Conservation (phyloP, 1,140 invertebrate genomes). For the Pseudomyrmex dendroicus region DNA sequence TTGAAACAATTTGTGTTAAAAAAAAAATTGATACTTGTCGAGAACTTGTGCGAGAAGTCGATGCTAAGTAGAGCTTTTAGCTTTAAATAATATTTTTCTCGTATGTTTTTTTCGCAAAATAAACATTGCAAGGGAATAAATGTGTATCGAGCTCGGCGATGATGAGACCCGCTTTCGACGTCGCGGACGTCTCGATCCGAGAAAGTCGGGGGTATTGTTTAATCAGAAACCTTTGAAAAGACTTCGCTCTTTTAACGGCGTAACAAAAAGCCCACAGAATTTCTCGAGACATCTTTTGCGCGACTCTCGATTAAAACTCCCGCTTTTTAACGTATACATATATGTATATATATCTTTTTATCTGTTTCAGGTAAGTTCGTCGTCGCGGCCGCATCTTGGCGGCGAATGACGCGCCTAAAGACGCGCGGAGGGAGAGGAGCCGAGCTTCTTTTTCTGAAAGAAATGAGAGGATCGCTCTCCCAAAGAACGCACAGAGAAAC, state of each 20-base stretch:
- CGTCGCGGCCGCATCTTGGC: neutral
- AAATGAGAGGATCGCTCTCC: slow-evolving; percentile 14
- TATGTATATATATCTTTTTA: slow-evolving; percentile 46
- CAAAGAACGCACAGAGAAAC: slow-evolving; percentile 28
- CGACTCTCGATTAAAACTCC: slow-evolving; percentile 66
- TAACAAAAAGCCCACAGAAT: slow-evolving; percentile 65
- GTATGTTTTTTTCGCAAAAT: neutral
- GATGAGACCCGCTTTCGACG: slow-evolving; percentile 36
- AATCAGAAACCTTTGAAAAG: slow-evolving; percentile 56
- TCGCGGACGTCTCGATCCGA: slow-evolving; percentile 49
- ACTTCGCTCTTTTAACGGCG: slow-evolving; percentile 43
- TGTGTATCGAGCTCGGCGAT: neutral
- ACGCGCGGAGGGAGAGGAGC: neutral
- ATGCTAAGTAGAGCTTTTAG: neutral
- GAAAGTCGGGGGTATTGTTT: slow-evolving; percentile 38
- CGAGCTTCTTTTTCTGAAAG: neutral
- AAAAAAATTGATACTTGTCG: neutral
- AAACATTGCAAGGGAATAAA: slow-evolving; percentile 5
- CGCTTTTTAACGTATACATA: slow-evolving; percentile 51
- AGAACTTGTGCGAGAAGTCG: neutral
- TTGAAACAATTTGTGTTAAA: neutral
- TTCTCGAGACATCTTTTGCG: slow-evolving; percentile 40
- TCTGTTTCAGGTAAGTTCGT: slow-evolving; percentile 71
- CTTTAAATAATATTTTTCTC: neutral
- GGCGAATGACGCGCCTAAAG: slow-evolving; percentile 39